These are phyloP conservation scores for Apis dorsata DNA, from an alignment of 1,140 invertebrate species.

Conservation along the genomic window DNA sequence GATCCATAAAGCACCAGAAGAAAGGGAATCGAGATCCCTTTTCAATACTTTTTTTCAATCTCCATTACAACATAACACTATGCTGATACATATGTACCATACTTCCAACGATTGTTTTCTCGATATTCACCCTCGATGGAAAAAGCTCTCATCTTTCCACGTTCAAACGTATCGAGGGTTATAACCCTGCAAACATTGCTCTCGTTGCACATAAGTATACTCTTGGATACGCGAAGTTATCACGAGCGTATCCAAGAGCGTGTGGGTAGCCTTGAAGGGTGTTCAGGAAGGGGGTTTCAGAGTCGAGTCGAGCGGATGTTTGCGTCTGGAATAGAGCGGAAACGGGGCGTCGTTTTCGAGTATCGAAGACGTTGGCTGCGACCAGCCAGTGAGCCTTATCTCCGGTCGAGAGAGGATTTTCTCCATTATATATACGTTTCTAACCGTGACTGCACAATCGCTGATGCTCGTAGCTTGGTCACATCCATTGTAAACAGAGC, in stretches of 20 bases:
- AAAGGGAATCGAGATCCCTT: too few species aligned
- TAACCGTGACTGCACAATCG: slow-evolving; percentile 48
- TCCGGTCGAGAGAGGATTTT: slow-evolving; percentile 36
- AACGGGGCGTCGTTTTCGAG: slow-evolving; percentile 38
- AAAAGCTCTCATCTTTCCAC: slow-evolving; percentile 1
- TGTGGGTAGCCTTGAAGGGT: slow-evolving; percentile 10
- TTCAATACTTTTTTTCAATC: too few species aligned
- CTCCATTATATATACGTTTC: slow-evolving; percentile 57
- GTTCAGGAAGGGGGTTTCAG: slow-evolving; percentile 29
- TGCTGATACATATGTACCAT: too few species aligned
- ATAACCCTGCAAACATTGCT: slow-evolving; percentile 8
- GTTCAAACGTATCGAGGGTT: slow-evolving; percentile 16
- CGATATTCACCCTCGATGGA: background rate
- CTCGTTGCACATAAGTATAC: background rate
- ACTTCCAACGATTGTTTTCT: too few species aligned
- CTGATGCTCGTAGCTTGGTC: slow-evolving; percentile 49
- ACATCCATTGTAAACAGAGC: slow-evolving; percentile 70
- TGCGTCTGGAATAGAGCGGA: slow-evolving; percentile 44
- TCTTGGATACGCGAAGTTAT: background rate
- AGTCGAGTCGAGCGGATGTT: slow-evolving; percentile 46
- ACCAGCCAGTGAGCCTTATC: slow-evolving; percentile 45
- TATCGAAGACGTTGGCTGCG: slow-evolving; percentile 44
- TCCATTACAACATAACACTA: too few species aligned
- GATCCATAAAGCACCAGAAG: too few species aligned
- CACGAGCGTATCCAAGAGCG: background rate